phyloP scores from a whole-genome alignment of 2,797 vertebrate species.

The Pipistrellus nathusii region DNA sequence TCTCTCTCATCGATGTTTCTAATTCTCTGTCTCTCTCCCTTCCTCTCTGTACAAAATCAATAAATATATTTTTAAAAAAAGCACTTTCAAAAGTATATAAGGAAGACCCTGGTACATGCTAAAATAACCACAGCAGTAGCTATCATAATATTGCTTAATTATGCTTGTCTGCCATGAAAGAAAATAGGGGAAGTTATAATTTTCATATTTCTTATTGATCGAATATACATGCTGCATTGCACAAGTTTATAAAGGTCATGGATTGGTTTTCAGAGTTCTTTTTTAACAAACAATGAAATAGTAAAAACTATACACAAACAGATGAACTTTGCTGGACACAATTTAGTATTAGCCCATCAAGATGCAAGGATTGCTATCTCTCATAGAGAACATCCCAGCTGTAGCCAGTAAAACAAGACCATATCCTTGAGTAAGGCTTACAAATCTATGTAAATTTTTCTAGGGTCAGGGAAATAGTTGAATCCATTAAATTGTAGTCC shows the following conservation, averaged over 20 bases:
- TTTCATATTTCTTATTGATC: conserved; percentile 81
- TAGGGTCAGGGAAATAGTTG: background rate
- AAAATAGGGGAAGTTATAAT: conserved; percentile 63
- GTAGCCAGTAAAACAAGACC: background rate
- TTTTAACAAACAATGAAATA: conserved; percentile 50
- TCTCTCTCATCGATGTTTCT: too few species aligned
- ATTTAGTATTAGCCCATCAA: background rate
- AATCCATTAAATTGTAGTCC: background rate
- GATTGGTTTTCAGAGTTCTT: conserved; percentile 70
- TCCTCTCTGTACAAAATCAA: too few species aligned
- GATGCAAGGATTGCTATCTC: background rate
- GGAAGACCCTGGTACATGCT: conserved; percentile 76
- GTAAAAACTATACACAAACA: conserved; percentile 62
- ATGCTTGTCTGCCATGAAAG: conserved; percentile 68
- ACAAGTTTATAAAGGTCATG: conserved; percentile 73
- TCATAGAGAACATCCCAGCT: background rate
- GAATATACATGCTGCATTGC: conserved; percentile 62
- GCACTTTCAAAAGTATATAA: conserved; percentile 81
- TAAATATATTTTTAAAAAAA: too few species aligned
- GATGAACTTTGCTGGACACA: conserved; percentile 36
- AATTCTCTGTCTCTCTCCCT: too few species aligned
- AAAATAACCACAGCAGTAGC: conserved; percentile 78
- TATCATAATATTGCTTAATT: conserved; percentile 84
- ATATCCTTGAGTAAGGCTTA: background rate
- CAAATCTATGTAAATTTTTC: background rate